Conservation (phyloP, 2,797 vertebrate genomes). For the Leptoclinus maculatus region DNA sequence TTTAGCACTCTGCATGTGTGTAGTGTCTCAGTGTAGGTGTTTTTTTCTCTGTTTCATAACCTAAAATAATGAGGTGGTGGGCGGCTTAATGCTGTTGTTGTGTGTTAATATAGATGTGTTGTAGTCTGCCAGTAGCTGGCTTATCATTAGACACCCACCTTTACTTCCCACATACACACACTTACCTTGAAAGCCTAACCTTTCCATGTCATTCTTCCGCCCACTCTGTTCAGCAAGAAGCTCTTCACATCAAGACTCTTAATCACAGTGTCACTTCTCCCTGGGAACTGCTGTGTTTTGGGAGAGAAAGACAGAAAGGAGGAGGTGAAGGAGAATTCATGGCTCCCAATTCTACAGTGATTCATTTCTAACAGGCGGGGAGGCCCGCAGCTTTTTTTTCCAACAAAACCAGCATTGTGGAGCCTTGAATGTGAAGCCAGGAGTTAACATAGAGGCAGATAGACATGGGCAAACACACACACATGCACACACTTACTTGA, state of each 20-base stretch:
- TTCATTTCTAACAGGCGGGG: slow-evolving; percentile 50
- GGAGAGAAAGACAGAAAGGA: slow-evolving; percentile 25
- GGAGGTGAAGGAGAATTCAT: slow-evolving; percentile 39
- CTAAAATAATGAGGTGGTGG: slow-evolving; percentile 28
- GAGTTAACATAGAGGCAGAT: slow-evolving; percentile 13
- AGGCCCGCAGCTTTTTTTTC: slow-evolving; percentile 43
- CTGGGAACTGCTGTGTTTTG: slow-evolving; percentile 44
- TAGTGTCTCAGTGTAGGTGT: slow-evolving; percentile 5
- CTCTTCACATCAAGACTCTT: slow-evolving; percentile 57
- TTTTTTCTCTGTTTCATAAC: slow-evolving; percentile 8
- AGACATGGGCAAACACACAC: neutral
- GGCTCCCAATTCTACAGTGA: slow-evolving; percentile 43
- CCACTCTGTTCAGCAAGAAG: slow-evolving; percentile 54
- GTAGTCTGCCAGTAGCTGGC: slow-evolving; percentile 10
- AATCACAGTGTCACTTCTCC: slow-evolving; percentile 63
- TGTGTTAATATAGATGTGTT: slow-evolving; percentile 20
- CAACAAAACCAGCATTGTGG: slow-evolving; percentile 51
- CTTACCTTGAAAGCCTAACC: slow-evolving; percentile 28
- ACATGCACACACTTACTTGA: neutral
- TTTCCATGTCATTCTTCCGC: slow-evolving; percentile 26
- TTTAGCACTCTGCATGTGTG: neutral
- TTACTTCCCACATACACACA: slow-evolving; percentile 18
- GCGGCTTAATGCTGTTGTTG: slow-evolving; percentile 17
- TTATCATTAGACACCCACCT: neutral
- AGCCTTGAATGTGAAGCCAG: slow-evolving; percentile 26